These are phyloP conservation scores for Gavialis gangeticus DNA, from an alignment of 2,113 vertebrate genomes.

Conservation along the genomic window DNA sequence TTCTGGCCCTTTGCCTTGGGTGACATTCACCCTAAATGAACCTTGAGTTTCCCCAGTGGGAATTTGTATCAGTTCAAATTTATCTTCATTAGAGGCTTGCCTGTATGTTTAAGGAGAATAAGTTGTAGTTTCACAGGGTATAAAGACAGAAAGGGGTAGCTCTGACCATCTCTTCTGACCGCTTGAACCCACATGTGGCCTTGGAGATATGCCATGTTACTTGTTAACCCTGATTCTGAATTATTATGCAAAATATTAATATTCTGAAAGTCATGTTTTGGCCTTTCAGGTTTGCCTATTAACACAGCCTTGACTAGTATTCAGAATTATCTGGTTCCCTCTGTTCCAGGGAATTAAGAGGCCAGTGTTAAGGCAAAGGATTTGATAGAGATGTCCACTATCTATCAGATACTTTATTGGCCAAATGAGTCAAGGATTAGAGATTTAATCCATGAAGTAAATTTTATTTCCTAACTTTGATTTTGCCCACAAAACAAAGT, in stretches of 20 bases:
- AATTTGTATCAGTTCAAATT: not conserved
- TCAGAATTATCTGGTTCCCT: not conserved
- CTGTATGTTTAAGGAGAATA: not conserved
- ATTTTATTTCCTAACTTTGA: slow-evolving; percentile 68
- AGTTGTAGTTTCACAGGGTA: not conserved
- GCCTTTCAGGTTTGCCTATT: not conserved
- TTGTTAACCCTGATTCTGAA: not conserved
- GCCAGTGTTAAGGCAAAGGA: not conserved
- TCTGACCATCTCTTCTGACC: not conserved
- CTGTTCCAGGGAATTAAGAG: not conserved
- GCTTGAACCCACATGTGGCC: not conserved
- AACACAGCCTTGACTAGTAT: not conserved
- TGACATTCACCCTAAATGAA: slow-evolving; percentile 2
- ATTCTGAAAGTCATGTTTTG: slow-evolving; percentile 2
- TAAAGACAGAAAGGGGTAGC: not conserved
- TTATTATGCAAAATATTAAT: not conserved
- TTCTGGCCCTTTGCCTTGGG: not conserved
- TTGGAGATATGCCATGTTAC: not conserved
- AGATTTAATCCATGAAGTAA: slow-evolving; percentile 57
- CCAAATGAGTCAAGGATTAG: slow-evolving; percentile 53
- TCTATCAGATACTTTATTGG: slow-evolving; percentile 46
- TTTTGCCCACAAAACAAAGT: slow-evolving; percentile 53
- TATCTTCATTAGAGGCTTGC: not conserved
- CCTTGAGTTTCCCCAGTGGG: not conserved
- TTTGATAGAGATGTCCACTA: slow-evolving; percentile 14